phyloP scores from a whole-genome alignment of 53 echinoderm and acorn worm genomes.

The Henricia sp. region DNA sequence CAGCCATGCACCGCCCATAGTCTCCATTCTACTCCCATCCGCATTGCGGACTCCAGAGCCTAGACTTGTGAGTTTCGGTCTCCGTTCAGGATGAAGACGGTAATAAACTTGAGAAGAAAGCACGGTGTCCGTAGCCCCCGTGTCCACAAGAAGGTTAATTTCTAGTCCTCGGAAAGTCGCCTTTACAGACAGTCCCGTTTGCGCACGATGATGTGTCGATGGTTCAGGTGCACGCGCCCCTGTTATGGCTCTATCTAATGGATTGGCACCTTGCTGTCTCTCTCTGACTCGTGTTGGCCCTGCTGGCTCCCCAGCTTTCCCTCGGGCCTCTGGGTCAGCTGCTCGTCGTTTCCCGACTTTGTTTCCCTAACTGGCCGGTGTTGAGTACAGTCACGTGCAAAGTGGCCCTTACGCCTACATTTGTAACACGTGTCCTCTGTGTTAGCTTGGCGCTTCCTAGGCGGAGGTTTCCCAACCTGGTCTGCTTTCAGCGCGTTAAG shows the following conservation, averaged over 20 bases:
- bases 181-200: conserved; percentile 37
- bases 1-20: conserved; percentile 21
- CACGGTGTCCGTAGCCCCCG: conserved; percentile 47
- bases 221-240: background rate
- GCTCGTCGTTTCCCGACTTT: conserved; percentile 43
- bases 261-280: background rate
- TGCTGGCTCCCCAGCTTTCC: conserved; percentile 34
- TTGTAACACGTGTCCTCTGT: too few species aligned
- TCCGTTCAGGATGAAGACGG: conserved; percentile 15
- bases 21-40: background rate
- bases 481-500: too few species aligned
- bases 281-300: too few species aligned
- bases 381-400: conserved; percentile 6
- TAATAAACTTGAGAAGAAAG: conserved; percentile 33
- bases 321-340: conserved; percentile 50
- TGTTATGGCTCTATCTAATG: background rate
- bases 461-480: too few species aligned
- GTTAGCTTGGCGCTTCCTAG: too few species aligned
- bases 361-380: background rate
- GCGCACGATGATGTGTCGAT: background rate
- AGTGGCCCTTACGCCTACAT: conserved; percentile 31
- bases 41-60: background rate
- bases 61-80: background rate
- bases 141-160: conserved; percentile 38
- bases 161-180: conserved; percentile 23